Conservation (phyloP, 2,888 invertebrate genomes). For the Zygogramma bicolorata region DNA sequence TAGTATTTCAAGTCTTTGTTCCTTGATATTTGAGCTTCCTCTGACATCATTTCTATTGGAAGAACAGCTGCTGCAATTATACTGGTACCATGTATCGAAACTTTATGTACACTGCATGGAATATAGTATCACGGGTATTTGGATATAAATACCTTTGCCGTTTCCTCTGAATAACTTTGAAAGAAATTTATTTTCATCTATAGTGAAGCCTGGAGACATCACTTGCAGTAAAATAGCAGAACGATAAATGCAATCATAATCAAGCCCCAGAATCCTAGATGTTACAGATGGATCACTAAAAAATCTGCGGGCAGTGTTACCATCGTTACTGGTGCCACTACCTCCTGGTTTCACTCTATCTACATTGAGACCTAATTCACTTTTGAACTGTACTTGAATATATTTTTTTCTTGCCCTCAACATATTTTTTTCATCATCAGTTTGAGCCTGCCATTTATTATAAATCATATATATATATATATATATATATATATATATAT, state of each 20-base stretch:
- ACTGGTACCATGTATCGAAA: no score
- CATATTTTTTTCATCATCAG: background rate
- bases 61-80: background rate
- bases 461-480: no score
- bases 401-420: no score
- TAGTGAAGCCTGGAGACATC: no score
- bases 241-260: background rate
- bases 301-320: background rate
- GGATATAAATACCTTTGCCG: no score
- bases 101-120: no score
- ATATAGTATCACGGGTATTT: no score
- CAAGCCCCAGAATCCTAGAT: background rate
- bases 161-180: no score
- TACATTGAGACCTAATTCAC: background rate
- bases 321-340: background rate
- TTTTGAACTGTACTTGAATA: background rate
- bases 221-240: background rate
- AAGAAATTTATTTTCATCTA: no score
- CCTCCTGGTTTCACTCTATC: background rate
- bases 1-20: background rate
- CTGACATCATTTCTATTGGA: no score
- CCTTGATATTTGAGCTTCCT: background rate
- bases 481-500: no score
- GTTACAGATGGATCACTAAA: background rate
- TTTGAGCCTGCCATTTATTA: no score